These are phyloP conservation scores for Adelges cooleyi DNA, from an alignment of 1,140 invertebrate genomes.

Conservation along the genomic window DNA sequence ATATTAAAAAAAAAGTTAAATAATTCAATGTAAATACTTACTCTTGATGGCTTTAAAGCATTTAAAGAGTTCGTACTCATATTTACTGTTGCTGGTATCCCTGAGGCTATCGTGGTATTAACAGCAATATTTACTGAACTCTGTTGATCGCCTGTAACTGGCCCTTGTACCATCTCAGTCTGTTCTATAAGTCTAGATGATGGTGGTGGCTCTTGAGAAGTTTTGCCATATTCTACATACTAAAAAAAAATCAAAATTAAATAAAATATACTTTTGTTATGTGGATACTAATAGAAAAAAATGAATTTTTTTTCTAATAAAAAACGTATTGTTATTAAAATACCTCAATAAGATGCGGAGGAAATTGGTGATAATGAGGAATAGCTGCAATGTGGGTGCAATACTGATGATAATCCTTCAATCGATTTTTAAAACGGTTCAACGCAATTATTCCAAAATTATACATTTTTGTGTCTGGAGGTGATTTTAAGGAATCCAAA, in stretches of 20 bases:
- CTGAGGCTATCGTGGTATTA: not conserved
- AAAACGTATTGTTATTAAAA: conserved; percentile 29
- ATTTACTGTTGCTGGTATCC: no score
- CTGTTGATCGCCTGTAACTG: no score
- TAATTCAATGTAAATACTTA: not conserved
- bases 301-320: no score
- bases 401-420: conserved; percentile 93
- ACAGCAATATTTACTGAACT: not conserved
- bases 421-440: conserved; percentile 78
- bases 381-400: conserved; percentile 86
- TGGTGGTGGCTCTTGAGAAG: not conserved
- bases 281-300: no score
- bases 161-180: no score
- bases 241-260: no score
- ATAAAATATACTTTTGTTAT: no score
- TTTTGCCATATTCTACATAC: conserved; percentile 7
- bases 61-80: no score
- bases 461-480: conserved; percentile 86
- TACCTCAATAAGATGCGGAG: conserved; percentile 72
- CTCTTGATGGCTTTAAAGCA: not conserved
- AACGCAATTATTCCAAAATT: conserved; percentile 90
- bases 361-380: conserved; percentile 82
- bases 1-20: not conserved
- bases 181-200: not conserved
- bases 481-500: conserved; percentile 81